These are phyloP conservation scores for Bellardia pandia DNA, from an alignment of 2,888 invertebrate species.

Conservation along the genomic window DNA sequence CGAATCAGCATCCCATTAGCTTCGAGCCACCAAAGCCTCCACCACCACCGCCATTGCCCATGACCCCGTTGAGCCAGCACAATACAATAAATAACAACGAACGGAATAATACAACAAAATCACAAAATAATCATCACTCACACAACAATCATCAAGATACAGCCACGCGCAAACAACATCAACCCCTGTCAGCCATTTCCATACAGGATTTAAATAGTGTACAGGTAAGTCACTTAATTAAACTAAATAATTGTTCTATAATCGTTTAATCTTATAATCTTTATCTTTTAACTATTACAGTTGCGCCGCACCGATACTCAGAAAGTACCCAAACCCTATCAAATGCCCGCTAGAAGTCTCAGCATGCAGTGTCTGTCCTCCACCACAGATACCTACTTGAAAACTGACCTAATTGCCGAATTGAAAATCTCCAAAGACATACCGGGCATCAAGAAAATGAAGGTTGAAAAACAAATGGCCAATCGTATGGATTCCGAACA, in stretches of 20 bases:
- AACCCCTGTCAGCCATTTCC: slow-evolving; percentile 94
- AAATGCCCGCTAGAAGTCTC: slow-evolving; percentile 92
- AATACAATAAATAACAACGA: slow-evolving; percentile 75
- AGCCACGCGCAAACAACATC: slow-evolving; percentile 86
- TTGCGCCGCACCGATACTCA: slow-evolving; percentile 89
- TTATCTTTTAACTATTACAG: slow-evolving; percentile 78
- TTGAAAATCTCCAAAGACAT: slow-evolving; percentile 96
- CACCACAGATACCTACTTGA: slow-evolving; percentile 89
- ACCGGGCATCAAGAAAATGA: slow-evolving; percentile 96
- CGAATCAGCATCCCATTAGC: slow-evolving; percentile 80
- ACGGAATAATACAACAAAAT: slow-evolving; percentile 74
- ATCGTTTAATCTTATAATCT: neutral
- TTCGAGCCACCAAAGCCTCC: slow-evolving; percentile 83
- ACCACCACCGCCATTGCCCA: slow-evolving; percentile 86
- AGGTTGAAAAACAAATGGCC: slow-evolving; percentile 94
- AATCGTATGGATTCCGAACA: slow-evolving; percentile 92
- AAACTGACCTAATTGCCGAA: slow-evolving; percentile 95
- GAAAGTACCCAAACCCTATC: slow-evolving; percentile 91
- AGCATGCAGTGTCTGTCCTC: slow-evolving; percentile 90
- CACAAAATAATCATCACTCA: slow-evolving; percentile 78
- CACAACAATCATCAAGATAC: slow-evolving; percentile 82
- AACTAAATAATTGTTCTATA: neutral
- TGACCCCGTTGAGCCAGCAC: slow-evolving; percentile 78
- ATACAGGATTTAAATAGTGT: slow-evolving; percentile 94
- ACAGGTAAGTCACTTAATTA: slow-evolving; percentile 81